A percentile compares a stretch with the other conserved stretches of the same genome.
These are phyloP conservation scores for Heliconius congener DNA, from an alignment of 1,140 invertebrate genomes.

Conservation along the genomic window DNA sequence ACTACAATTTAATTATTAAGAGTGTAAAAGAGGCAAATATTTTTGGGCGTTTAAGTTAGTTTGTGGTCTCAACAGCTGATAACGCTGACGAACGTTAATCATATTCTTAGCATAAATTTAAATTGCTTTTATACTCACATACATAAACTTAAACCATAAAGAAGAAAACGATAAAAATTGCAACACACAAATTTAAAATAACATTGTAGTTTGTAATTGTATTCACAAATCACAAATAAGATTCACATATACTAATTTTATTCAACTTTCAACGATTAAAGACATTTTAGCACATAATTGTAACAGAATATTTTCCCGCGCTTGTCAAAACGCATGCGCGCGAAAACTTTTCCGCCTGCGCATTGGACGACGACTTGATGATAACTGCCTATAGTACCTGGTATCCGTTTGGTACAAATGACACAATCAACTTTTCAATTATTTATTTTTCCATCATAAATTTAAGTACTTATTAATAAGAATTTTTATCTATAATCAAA, in stretches of 20 bases:
- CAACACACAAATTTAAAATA: conserved; percentile 1
- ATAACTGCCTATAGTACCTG: conserved; percentile 50
- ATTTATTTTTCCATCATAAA: conserved; percentile 34
- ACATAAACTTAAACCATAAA: conserved; percentile 8
- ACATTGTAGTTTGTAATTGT: not conserved
- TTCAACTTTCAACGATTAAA: not conserved
- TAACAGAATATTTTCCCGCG: conserved; percentile 49
- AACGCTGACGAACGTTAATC: no score
- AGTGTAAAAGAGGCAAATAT: no score
- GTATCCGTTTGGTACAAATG: conserved; percentile 15
- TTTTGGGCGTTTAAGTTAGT: no score
- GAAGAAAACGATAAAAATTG: not conserved
- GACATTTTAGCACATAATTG: not conserved
- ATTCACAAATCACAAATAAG: conserved; percentile 5
- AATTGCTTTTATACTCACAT: not conserved
- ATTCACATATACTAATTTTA: not conserved
- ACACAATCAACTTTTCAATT: conserved; percentile 31
- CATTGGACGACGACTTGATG: conserved; percentile 53
- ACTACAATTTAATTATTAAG: no score
- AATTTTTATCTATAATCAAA: conserved; percentile 5
- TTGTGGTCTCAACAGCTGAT: no score
- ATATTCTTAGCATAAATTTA: no score
- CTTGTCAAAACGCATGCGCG: conserved; percentile 44
- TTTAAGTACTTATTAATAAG: conserved; percentile 1
- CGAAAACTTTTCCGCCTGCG: conserved; percentile 59